These are phyloP conservation scores for Orthosia gracilis DNA, from an alignment of 2,888 invertebrate species.

Conservation along the genomic window DNA sequence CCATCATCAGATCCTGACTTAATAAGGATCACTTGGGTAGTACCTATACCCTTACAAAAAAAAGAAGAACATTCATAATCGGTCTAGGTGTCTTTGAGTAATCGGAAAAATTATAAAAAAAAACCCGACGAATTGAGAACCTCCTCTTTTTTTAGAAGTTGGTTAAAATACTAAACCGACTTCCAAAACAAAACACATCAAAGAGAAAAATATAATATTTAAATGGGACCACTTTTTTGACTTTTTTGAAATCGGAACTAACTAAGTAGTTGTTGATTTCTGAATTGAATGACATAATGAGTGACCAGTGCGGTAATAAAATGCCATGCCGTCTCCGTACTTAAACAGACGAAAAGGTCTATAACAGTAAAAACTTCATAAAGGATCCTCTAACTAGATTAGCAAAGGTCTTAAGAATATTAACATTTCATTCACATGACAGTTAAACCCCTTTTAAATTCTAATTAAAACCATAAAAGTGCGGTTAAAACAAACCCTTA, in stretches of 20 bases:
- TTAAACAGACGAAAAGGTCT: background rate
- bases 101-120: too few relatives aligned
- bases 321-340: background rate
- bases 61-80: too few relatives aligned
- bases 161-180: too few relatives aligned
- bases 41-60: too few relatives aligned
- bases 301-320: background rate
- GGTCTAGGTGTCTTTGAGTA: background rate
- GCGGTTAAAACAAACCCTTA: background rate
- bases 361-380: background rate
- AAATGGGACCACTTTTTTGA: too few relatives aligned
- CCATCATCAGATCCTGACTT: too few relatives aligned
- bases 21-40: too few relatives aligned
- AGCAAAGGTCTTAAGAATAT: constrained; percentile 6
- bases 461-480: constrained; percentile 1
- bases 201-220: too few relatives aligned
- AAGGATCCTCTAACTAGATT: background rate
- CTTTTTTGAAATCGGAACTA: too few relatives aligned
- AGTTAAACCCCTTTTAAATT: constrained; percentile 7
- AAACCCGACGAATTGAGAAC: too few relatives aligned
- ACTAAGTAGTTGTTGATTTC: background rate
- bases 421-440: constrained; percentile 12
- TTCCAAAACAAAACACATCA: too few relatives aligned
- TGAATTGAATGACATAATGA: background rate
- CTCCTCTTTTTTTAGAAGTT: too few relatives aligned